Evolutionary conservation across 2,113 vertebrate genomes (phyloP).

Genomic region (Henicopernis longicauda): DNA sequence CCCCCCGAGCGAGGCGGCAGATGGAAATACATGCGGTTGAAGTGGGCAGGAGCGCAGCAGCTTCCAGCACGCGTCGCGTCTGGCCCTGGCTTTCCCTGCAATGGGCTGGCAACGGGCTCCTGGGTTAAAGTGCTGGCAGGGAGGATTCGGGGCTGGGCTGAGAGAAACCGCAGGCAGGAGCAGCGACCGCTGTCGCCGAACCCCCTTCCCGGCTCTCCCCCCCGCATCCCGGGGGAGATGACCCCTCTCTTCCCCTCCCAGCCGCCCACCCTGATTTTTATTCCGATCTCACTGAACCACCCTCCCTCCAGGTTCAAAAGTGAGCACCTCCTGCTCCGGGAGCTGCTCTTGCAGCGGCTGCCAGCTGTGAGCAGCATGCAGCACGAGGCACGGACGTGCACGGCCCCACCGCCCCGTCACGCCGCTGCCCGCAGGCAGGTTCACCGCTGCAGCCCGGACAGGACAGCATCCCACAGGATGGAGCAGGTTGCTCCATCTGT

Average conservation of each 20-base stretch:
- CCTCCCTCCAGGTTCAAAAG: not conserved
- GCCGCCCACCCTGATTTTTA: constrained; percentile 16
- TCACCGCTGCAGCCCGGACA: not conserved
- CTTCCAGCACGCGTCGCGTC: not conserved
- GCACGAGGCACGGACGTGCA: not conserved
- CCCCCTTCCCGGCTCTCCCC: not conserved
- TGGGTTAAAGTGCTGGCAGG: not conserved
- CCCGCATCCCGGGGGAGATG: not conserved
- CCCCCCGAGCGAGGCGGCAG: not conserved
- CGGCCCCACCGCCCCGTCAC: rapidly evolving
- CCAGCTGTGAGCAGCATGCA: not conserved
- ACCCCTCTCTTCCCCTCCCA: not conserved
- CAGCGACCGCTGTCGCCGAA: not conserved
- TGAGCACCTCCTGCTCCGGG: not conserved
- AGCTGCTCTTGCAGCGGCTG: not conserved
- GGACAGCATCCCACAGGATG: not conserved
- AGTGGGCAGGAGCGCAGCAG: not conserved
- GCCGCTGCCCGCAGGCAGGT: not conserved
- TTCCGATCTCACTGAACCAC: not conserved
- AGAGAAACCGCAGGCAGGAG: not conserved
- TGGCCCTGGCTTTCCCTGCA: not conserved
- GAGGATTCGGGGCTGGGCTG: not conserved
- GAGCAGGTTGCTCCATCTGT: not conserved
- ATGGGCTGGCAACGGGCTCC: rapidly evolving
- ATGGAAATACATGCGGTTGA: not conserved